phyloP scores from a whole-genome alignment of 2,797 vertebrate genomes.

The Jordanella pulchra region DNA sequence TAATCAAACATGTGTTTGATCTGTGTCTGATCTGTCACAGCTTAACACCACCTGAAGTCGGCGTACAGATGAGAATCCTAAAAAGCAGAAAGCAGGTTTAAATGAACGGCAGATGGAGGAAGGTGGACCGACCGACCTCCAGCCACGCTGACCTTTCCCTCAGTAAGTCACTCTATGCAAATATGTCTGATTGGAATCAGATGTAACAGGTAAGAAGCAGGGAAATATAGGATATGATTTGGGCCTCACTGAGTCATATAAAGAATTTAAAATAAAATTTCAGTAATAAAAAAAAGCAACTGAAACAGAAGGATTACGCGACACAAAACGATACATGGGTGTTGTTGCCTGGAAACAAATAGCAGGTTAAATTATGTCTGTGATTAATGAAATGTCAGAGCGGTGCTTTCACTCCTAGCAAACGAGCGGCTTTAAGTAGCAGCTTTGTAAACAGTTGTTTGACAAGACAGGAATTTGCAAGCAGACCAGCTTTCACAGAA shows the following conservation, averaged over 20 bases:
- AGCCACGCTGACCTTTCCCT: conserved; percentile 9
- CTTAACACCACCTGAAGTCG: background rate
- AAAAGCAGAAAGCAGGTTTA: conserved; percentile 7
- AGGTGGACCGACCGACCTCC: conserved; percentile 24
- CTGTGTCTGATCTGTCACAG: conserved; percentile 20
- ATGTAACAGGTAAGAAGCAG: background rate
- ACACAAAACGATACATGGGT: background rate
- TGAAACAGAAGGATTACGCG: background rate
- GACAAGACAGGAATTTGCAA: background rate
- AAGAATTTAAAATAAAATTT: background rate
- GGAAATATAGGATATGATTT: background rate
- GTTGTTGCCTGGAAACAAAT: conserved; percentile 53
- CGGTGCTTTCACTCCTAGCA: conserved; percentile 3
- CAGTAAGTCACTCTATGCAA: background rate
- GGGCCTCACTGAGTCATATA: background rate
- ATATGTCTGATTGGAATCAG: background rate
- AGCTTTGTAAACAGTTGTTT: background rate
- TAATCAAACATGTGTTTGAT: conserved; percentile 41
- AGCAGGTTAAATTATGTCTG: conserved; percentile 14
- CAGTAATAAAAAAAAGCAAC: background rate
- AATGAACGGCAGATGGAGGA: conserved; percentile 42
- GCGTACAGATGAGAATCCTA: conserved; percentile 9
- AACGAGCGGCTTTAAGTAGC: conserved; percentile 1
- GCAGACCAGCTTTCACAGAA: background rate
- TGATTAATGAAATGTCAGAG: conserved; percentile 44